These are phyloP conservation scores for Notocelia uddmanniana DNA, from an alignment of 2,888 invertebrate genomes.

Conservation along the genomic window DNA sequence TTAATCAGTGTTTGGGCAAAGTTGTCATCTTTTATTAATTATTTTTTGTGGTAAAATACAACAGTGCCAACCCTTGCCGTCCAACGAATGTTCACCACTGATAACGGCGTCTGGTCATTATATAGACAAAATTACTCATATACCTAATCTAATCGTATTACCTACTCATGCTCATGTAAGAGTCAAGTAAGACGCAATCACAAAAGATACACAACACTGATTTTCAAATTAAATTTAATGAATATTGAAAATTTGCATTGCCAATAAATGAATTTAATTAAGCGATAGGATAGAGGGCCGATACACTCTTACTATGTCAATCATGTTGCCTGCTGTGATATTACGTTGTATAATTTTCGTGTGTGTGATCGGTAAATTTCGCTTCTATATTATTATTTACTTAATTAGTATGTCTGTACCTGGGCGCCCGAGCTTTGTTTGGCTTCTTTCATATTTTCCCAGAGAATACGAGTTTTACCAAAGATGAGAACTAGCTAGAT, in stretches of 20 bases:
- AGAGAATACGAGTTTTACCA: no score
- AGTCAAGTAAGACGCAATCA: not conserved
- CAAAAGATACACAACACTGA: conserved; percentile 22
- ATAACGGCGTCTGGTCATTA: no score
- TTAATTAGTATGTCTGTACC: no score
- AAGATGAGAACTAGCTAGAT: no score
- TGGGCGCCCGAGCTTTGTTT: no score
- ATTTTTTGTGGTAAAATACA: no score
- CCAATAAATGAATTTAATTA: conserved; percentile 54
- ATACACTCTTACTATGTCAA: conserved; percentile 48
- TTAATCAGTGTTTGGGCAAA: no score
- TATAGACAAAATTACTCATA: no score
- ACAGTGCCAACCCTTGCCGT: no score
- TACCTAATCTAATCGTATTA: not conserved
- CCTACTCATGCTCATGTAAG: not conserved
- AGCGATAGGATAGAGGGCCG: conserved; percentile 57
- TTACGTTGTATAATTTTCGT: conserved; percentile 23
- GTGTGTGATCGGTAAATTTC: conserved; percentile 27
- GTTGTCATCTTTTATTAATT: no score
- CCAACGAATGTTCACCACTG: no score
- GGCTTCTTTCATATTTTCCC: no score
- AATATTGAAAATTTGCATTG: conserved; percentile 16
- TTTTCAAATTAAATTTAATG: conserved; percentile 15
- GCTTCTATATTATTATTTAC: not conserved
- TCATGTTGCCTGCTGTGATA: conserved; percentile 46